phyloP scores from a whole-genome alignment of 2,797 vertebrate genomes.

The Cyclura pinguis region DNA sequence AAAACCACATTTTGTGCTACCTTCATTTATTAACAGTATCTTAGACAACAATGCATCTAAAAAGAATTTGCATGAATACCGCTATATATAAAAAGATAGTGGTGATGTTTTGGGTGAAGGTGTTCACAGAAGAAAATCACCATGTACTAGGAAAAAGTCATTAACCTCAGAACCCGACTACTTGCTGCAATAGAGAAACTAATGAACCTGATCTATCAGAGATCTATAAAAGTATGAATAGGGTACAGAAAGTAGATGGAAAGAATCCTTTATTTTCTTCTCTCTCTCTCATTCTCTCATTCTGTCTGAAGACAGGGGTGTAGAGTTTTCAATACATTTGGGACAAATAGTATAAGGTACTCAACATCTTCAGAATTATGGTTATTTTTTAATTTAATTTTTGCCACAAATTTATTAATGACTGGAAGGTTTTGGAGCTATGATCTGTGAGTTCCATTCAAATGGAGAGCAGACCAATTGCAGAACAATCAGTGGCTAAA shows the following conservation, averaged over 20 bases:
- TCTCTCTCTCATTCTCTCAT: neutral
- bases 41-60: slow-evolving; percentile 73
- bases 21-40: slow-evolving; percentile 82
- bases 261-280: neutral
- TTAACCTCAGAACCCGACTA: neutral
- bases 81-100: slow-evolving; percentile 47
- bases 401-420: neutral
- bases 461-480: neutral
- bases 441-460: neutral
- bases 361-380: neutral
- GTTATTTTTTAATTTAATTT: neutral
- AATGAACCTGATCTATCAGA: neutral
- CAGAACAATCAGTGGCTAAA: neutral
- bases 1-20: slow-evolving; percentile 80
- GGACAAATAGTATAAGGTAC: neutral
- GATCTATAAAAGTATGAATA: neutral
- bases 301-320: neutral
- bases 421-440: neutral
- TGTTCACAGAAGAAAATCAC: slow-evolving; percentile 23
- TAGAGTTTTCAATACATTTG: neutral
- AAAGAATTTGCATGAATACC: slow-evolving; percentile 69
- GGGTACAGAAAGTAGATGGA: neutral
- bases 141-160: slow-evolving; percentile 47
- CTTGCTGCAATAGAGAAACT: neutral
- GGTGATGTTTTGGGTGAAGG: slow-evolving; percentile 38